Evolutionary conservation across 2,113 vertebrate genomes (phyloP), one percentile per base, ranked within the genome.

Genomic region (Rhinichthys klamathensis): DNA sequence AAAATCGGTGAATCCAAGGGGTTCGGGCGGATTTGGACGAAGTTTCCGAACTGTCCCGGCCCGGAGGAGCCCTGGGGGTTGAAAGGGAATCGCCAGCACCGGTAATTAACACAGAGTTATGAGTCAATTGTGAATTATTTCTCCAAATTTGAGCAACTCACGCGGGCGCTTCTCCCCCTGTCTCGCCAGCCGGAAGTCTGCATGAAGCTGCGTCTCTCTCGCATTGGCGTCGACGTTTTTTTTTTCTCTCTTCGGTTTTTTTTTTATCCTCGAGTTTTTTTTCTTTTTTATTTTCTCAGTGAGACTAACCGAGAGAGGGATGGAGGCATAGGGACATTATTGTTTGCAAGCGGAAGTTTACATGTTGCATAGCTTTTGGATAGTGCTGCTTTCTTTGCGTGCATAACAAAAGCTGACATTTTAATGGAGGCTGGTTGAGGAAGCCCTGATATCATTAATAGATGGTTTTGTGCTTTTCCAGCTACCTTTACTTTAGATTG

Each of bases 141-240:
- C 89, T 90, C 85, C 90, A 89, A 90, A 92, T 93, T 92, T 92
- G 89, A 91, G 92, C 92, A 44, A 85, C 80, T 89, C 83, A 60
- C 54, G 44, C 78, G 86, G 79, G 84, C 87, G 87, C 87, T 86
- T 85, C 85, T 87, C 83, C 83, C 80, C 79, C 92, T 91, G 91
- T 92, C 93, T 89, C 93, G 84, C 80, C 90, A 93, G 93, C 94
- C 95, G 95, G 95, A 95, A 95, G 95, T 95, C 93, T 94, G 93
- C 94, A 92, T 91, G 92, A 92, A 93, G 91, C 93, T 93, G 93
- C 91, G 93, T 93, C 93, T 93, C 93, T 94, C 91, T 90, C 84
- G 90, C 92, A 88, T 88, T 92, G 90, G 91, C 93, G 93, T 92
- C 91, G 90, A 91, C 91, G 89, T 54, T 91, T 92, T 94, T 88